Evolutionary conservation across 1,140 invertebrate species (phyloP), one percentile per base, ranked within the genome.

Genomic region (Bathynomus jamesi): DNA sequence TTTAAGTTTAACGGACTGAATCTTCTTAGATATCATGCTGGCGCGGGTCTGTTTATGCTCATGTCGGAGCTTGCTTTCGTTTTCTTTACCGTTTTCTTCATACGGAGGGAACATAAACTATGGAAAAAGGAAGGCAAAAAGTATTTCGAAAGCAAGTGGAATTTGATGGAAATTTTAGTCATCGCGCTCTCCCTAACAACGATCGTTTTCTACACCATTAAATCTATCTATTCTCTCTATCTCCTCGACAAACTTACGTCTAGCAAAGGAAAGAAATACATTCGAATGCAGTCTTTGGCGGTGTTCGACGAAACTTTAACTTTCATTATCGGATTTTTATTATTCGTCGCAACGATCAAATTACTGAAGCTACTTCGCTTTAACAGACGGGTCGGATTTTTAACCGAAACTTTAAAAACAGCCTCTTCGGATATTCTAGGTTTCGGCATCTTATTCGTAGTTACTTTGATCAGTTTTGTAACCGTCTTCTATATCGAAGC

Each of bases 381-480:
- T 79, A 87, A 87, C 79, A 83, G 82, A 69, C 79, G 82, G 65
- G 85, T 85, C 69, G 81, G 81, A 5, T 70, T 84, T 67, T 75
- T 82, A 2, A 81, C 81, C 32, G 76, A 77, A 27, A 82, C 81
- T 2, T 76, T 82, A 5, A 70, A 73, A 3, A 70, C 79, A 31
- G 71, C 71, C 62, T 60, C 69, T 7, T 53, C 66, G n/a, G 75
- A 76, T 28, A 68, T 76, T 30, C n/a, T 73, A 10, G 75, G 71
- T 17, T 76, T 76, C 30, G 62, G 32, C 21, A 63, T 76, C 3
- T 21, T 76, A 10, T 70, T 76, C 30, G 24, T 66, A 8, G 67
- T 76, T 25, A 64, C 65, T 8, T 25, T 76, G 4, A 29, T 67
- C 11, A 68, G 71, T 30, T 76, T 76, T 60, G 71, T 73, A 4